phyloP scores from a whole-genome alignment of 1,140 invertebrate species.

The Drosophila fuyamai region DNA sequence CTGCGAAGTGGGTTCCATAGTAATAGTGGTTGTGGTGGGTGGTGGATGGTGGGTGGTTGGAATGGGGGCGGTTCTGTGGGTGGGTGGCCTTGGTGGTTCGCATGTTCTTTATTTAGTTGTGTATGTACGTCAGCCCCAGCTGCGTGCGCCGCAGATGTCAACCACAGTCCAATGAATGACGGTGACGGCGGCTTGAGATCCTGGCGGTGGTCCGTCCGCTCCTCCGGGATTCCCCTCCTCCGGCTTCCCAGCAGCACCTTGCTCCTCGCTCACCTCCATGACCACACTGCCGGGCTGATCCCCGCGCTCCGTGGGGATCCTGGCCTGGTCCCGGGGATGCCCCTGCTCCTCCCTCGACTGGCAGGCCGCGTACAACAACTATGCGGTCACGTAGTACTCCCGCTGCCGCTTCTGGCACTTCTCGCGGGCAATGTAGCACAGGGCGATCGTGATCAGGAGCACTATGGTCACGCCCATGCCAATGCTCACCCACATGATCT shows the following conservation, averaged over 20 bases:
- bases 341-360: slow-evolving; percentile 16
- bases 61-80: slow-evolving; percentile 46
- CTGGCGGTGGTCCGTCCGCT: not conserved
- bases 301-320: not conserved
- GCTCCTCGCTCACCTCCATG: slow-evolving; percentile 3
- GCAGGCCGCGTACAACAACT: slow-evolving; percentile 77
- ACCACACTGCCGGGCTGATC: not conserved
- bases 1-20: slow-evolving; percentile 21
- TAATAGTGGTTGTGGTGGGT: slow-evolving; percentile 20
- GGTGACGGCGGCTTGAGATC: slow-evolving; percentile 37
- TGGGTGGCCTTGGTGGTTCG: slow-evolving; percentile 1
- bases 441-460: slow-evolving; percentile 91
- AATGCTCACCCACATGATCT: slow-evolving; percentile 94
- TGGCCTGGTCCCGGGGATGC: slow-evolving; percentile 6
- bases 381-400: slow-evolving; percentile 90
- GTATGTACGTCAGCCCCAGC: slow-evolving; percentile 54
- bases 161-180: slow-evolving; percentile 64
- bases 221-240: not conserved
- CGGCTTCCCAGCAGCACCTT: not conserved
- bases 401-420: slow-evolving; percentile 90
- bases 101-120: not conserved
- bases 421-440: slow-evolving; percentile 92
- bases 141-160: slow-evolving; percentile 64
- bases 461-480: slow-evolving; percentile 93
- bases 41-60: slow-evolving; percentile 19